Percentiles rank a stretch among this genome's conserved stretches.
phyloP scores from a whole-genome alignment of 2,888 invertebrate species.

The Polydrusus cervinus region DNA sequence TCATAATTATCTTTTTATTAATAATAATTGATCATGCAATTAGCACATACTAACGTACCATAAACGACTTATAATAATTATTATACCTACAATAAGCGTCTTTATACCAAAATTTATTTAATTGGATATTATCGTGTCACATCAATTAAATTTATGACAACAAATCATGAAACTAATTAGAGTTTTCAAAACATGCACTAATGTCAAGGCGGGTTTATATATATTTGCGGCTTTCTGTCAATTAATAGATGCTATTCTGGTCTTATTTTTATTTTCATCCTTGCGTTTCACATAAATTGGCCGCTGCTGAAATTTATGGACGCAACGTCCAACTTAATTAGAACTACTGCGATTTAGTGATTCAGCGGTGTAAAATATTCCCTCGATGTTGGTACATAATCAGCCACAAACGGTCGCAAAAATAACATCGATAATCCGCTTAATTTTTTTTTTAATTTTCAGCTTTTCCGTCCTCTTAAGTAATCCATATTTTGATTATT shows the following conservation, averaged over 20 bases:
- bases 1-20: not conserved
- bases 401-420: conserved; percentile 38
- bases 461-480: not conserved
- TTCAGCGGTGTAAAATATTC: conserved; percentile 56
- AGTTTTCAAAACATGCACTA: conserved; percentile 53
- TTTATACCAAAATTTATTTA: conserved; percentile 30
- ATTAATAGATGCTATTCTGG: conserved; percentile 66
- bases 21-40: conserved; percentile 16
- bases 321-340: conserved; percentile 67
- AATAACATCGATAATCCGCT: conserved; percentile 40
- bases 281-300: conserved; percentile 65
- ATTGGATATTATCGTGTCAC: conserved; percentile 40
- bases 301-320: conserved; percentile 65
- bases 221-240: conserved; percentile 60
- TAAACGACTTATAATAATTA: conserved; percentile 1
- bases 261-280: conserved; percentile 65
- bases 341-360: conserved; percentile 64
- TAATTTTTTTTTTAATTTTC: conserved; percentile 33
- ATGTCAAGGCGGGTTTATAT: conserved; percentile 51
- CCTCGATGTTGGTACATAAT: conserved; percentile 42
- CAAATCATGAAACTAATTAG: conserved; percentile 50
- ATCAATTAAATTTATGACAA: conserved; percentile 48
- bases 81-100: not conserved
- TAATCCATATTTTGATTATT: too few species aligned
- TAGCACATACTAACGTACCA: conserved; percentile 14